phyloP scores from a whole-genome alignment of 2,888 invertebrate species.

The Sepiola atlantica region DNA sequence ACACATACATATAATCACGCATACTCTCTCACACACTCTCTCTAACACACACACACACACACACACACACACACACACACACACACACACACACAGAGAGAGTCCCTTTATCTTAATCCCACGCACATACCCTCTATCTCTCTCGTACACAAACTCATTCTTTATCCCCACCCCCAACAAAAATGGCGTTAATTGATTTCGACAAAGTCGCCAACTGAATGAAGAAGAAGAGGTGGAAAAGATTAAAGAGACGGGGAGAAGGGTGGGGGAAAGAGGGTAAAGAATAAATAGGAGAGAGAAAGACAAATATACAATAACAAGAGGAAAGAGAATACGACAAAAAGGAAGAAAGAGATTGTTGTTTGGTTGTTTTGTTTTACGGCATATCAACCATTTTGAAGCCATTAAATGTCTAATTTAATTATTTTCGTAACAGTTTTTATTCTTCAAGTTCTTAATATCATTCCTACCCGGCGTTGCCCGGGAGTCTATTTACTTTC shows the following conservation, averaged over 20 bases:
- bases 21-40: background rate
- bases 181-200: no score
- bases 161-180: no score
- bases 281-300: background rate
- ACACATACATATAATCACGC: background rate
- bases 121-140: no score
- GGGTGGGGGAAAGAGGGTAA: no score
- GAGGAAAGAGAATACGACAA: background rate
- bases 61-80: background rate
- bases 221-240: background rate
- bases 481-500: no score
- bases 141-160: no score
- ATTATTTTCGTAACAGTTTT: no score
- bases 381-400: no score
- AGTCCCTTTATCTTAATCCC: no score
- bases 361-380: background rate
- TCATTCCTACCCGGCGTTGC: no score
- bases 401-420: background rate
- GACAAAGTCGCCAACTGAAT: background rate
- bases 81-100: conserved; percentile 1
- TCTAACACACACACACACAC: background rate
- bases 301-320: background rate
- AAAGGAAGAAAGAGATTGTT: background rate
- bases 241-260: background rate
- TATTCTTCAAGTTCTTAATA: no score